Evolutionary conservation across 1,140 invertebrate genomes (phyloP), one percentile per base, ranked within the genome.

Genomic region (Hylaeus anthracinus): DNA sequence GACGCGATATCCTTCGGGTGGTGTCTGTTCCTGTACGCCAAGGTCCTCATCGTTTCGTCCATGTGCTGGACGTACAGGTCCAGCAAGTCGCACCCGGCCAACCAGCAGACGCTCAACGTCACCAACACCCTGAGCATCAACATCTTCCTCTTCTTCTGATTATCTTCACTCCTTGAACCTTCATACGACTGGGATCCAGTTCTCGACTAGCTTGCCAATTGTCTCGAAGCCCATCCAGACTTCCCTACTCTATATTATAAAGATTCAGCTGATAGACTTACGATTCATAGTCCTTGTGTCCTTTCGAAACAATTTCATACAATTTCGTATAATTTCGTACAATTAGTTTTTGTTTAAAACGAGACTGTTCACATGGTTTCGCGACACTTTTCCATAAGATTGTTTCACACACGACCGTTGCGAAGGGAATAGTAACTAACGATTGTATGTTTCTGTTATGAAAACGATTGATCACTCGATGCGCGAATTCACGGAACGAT

Each of bases 21-120:
- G 9, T 77, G 88, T 43, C 26, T 80, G n/a, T n/a, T 82, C 14
- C 77, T 84, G 70, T 92, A 89, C 5, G 76, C 73, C 1, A 76
- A 5, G 3, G 90, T 91, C 5, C 84, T 83, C 92, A 93, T 94
- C 0, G 89, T 90, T 55, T 93, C 91, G 81, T 93, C 92, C 92
- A 94, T 93, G 86, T 93, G 91, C 61, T 93, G 90, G 1, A 93
- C 93, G 64, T 93, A 93, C 0, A 93, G 90, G 63, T 93, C 92
- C 73, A 93, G 41, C 4, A 94, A 84, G 72, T 93, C 92, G 3
- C 87, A 89, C 15, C 79, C 61, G 51, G 83, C 78, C 39, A 90
- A 2, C 72, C 88, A 91, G 63, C 89, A 81, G 14, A 87, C 37
- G 67, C 84, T 26, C 8, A 88, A 63, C 10, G 88, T 79, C 73